phyloP scores from a whole-genome alignment of 2,797 vertebrate species.

The Micrastur ruficollis region DNA sequence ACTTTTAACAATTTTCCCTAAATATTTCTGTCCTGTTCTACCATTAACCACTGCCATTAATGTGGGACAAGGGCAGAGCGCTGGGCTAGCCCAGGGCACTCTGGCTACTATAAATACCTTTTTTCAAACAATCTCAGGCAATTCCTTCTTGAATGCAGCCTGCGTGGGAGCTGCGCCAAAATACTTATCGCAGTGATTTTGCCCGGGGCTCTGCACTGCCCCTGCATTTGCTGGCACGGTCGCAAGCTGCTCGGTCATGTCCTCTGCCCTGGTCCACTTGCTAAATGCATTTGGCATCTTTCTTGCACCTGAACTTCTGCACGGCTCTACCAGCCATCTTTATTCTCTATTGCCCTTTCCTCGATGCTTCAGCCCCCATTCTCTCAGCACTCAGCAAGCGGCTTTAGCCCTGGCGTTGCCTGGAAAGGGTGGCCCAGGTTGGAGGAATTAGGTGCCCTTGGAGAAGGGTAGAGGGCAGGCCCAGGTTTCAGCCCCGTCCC shows the following conservation, averaged over 20 bases:
- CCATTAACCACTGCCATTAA: background rate
- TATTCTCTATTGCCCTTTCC: background rate
- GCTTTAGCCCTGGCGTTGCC: background rate
- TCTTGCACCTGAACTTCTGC: background rate
- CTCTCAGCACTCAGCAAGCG: background rate
- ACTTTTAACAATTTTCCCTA: background rate
- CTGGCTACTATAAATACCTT: background rate
- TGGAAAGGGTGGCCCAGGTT: background rate
- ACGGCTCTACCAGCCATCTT: fast-evolving
- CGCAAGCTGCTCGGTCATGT: background rate
- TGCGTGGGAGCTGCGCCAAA: background rate
- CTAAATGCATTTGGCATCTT: background rate
- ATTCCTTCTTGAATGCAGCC: background rate
- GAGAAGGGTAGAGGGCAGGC: background rate
- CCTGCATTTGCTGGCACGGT: background rate
- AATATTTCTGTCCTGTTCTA: background rate
- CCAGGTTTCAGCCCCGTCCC: background rate
- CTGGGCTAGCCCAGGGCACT: background rate
- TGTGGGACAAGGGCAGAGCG: background rate
- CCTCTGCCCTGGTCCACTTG: background rate
- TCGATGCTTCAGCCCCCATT: fast-evolving
- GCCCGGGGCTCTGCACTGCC: background rate
- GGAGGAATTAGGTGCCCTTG: background rate
- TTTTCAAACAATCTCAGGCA: background rate
- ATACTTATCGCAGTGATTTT: fast-evolving